Evolutionary conservation across 2,797 vertebrate species (phyloP).

Genomic region (Trachurus trachurus): DNA sequence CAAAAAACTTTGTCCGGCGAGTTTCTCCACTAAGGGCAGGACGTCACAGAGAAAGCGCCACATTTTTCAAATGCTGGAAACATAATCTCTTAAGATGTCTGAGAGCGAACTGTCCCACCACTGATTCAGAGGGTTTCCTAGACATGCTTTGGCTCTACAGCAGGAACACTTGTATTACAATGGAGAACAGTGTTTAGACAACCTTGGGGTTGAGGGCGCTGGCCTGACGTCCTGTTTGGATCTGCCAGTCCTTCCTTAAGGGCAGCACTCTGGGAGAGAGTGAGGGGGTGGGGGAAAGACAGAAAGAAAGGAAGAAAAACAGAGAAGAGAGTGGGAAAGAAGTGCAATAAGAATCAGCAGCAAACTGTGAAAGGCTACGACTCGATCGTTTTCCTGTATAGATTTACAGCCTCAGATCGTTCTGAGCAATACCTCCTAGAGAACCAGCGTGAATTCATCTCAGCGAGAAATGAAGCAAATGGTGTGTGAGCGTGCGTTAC

Average conservation of each 20-base stretch:
- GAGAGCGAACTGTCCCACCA: slow-evolving; percentile 2
- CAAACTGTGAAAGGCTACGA: slow-evolving; percentile 27
- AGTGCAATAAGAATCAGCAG: slow-evolving; percentile 16
- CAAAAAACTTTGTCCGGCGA: background rate
- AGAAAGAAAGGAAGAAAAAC: slow-evolving; percentile 13
- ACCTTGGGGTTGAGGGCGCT: slow-evolving; percentile 97
- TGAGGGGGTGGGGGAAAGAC: background rate
- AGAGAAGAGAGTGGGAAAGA: background rate
- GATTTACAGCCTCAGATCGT: background rate
- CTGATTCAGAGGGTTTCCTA: slow-evolving; percentile 79
- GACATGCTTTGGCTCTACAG: slow-evolving; percentile 91
- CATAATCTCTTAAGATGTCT: slow-evolving; percentile 61
- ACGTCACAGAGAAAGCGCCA: background rate
- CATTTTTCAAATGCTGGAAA: background rate
- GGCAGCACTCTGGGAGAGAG: slow-evolving; percentile 87
- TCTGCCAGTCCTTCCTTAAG: slow-evolving; percentile 91
- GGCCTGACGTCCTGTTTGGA: slow-evolving; percentile 91
- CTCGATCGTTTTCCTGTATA: background rate
- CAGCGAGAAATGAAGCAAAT: background rate
- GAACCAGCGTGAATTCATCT: background rate
- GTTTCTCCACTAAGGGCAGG: slow-evolving; percentile 29
- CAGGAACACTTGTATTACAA: slow-evolving; percentile 89
- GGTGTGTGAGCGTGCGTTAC: background rate
- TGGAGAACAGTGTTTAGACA: slow-evolving; percentile 95
- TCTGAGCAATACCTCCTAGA: no score